phyloP scores from a whole-genome alignment of 2,888 invertebrate species.

The Quadroppia sp. region DNA sequence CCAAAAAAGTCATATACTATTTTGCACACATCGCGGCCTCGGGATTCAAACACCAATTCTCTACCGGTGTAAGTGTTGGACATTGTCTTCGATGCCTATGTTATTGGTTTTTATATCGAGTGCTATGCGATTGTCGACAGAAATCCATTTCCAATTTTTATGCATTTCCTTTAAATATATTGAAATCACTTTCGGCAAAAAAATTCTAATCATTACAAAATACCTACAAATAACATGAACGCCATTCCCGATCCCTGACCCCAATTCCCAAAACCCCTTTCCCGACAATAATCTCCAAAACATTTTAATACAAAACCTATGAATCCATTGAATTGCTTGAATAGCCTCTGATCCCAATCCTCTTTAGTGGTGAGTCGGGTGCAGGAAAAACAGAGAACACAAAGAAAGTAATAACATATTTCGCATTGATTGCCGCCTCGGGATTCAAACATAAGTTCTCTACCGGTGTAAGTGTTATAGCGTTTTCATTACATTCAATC shows the following conservation, averaged over 20 bases:
- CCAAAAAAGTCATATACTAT: constrained; percentile 57
- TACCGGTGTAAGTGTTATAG: constrained; percentile 38
- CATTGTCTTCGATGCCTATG: background rate
- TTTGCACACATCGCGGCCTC: constrained; percentile 81
- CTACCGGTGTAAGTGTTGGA: constrained; percentile 37
- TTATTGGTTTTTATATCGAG: background rate
- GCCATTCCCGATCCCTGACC: background rate
- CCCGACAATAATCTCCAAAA: background rate
- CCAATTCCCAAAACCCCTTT: background rate
- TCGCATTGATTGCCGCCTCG: constrained; percentile 81
- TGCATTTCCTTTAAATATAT: background rate
- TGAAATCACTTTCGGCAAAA: too few species aligned
- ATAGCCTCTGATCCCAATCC: background rate
- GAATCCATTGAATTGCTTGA: background rate
- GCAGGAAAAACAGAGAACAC: constrained; percentile 61
- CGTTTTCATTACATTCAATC: background rate
- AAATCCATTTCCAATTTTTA: background rate
- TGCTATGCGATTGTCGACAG: background rate
- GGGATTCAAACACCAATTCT: constrained; percentile 40
- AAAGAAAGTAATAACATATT: constrained; percentile 57
- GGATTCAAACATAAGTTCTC: constrained; percentile 41
- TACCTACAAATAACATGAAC: background rate
- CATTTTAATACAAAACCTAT: background rate
- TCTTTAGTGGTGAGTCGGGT: constrained; percentile 63
- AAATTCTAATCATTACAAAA: background rate